Evolutionary conservation across 2,888 invertebrate genomes (phyloP).

Genomic region (Nomada ruficornis): DNA sequence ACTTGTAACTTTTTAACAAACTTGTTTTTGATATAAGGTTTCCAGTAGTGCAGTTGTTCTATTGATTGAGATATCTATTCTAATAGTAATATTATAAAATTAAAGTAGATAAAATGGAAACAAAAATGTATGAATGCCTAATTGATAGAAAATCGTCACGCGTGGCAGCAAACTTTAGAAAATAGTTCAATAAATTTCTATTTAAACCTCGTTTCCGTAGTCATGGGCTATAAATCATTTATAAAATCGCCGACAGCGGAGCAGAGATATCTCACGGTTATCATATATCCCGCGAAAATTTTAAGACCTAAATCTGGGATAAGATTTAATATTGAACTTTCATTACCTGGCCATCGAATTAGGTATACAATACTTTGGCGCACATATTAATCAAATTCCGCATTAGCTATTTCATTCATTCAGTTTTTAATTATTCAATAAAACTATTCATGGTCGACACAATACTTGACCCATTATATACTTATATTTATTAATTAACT

Average conservation of each 20-base stretch:
- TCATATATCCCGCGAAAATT: neutral
- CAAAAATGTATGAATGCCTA: neutral
- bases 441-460: too few relatives aligned
- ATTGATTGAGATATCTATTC: too few relatives aligned
- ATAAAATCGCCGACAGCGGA: neutral
- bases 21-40: too few relatives aligned
- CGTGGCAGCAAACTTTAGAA: neutral
- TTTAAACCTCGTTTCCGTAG: slow-evolving; percentile 8
- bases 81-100: too few relatives aligned
- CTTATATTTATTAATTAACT: too few relatives aligned
- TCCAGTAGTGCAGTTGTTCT: too few relatives aligned
- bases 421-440: too few relatives aligned
- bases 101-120: neutral
- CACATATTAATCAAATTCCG: too few relatives aligned
- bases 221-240: slow-evolving; percentile 12
- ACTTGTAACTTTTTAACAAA: too few relatives aligned
- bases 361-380: too few relatives aligned
- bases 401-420: too few relatives aligned
- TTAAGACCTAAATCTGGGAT: slow-evolving; percentile 2
- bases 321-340: neutral
- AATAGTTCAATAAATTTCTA: slow-evolving; percentile 14
- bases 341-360: neutral
- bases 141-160: neutral
- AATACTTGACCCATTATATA: too few relatives aligned
- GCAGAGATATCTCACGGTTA: neutral